phyloP scores from a whole-genome alignment of 2,888 invertebrate species.

The Cantharis flavilabris region DNA sequence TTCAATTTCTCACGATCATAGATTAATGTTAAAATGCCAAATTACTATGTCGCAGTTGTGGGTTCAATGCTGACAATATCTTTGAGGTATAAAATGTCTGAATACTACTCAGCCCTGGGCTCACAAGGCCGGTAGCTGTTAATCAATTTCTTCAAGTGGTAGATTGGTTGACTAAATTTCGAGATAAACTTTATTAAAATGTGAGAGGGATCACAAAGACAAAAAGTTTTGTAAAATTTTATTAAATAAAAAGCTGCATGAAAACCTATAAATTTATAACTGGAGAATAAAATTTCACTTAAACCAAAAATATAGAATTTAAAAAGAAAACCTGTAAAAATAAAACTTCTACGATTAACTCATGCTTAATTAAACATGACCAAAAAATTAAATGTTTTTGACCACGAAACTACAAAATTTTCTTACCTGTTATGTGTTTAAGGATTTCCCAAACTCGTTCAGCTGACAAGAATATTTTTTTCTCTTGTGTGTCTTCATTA shows the following conservation, averaged over 20 bases:
- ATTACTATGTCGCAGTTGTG: no score
- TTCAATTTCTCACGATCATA: no score
- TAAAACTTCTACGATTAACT: neutral
- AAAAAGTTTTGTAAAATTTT: neutral
- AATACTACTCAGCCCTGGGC: no score
- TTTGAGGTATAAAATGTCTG: no score
- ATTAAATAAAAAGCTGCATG: neutral
- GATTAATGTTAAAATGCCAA: no score
- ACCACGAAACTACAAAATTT: neutral
- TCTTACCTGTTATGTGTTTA: constrained; percentile 77
- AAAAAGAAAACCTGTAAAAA: neutral
- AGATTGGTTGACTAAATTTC: neutral
- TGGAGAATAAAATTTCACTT: neutral
- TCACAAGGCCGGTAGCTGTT: no score
- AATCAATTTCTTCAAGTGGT: no score
- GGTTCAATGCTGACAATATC: no score
- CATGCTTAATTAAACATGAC: no score
- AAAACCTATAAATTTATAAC: neutral
- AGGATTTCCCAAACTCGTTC: constrained; percentile 97
- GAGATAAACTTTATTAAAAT: neutral
- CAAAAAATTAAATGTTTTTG: no score
- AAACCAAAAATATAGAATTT: neutral
- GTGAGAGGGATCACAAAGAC: neutral
- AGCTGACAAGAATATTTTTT: constrained; percentile 90
- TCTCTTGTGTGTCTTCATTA: constrained; percentile 98